Conservation (phyloP, 2,797 vertebrate genomes). For the Cryptoprocta ferox region DNA sequence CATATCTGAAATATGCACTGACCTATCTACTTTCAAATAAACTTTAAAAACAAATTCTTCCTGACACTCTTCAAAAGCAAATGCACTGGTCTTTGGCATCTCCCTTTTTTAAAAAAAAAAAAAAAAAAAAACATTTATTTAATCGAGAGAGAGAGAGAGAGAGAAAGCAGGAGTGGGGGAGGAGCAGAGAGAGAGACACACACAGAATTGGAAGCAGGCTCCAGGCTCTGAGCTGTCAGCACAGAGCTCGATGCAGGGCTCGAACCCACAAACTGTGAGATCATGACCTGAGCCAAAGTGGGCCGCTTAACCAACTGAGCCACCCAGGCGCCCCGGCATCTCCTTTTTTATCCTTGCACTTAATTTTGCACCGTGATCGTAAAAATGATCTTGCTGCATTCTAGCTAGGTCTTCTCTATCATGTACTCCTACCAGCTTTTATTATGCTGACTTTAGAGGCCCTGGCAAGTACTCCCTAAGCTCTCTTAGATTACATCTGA, state of each 20-base stretch:
- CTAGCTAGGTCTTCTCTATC: background rate
- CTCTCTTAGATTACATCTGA: background rate
- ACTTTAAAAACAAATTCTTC: slow-evolving; percentile 40
- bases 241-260: no score
- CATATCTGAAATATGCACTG: background rate
- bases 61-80: slow-evolving; percentile 17
- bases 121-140: no score
- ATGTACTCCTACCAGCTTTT: background rate
- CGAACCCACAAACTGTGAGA: no score
- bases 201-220: no score
- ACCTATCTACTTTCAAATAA: background rate
- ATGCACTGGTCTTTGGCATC: background rate
- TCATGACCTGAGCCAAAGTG: no score
- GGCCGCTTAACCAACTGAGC: no score
- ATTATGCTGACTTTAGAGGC: background rate
- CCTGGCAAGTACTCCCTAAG: background rate
- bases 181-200: no score
- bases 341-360: background rate
- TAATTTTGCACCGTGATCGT: background rate
- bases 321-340: no score
- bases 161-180: no score
- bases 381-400: background rate
- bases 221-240: no score
- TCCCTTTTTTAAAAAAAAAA: no score
- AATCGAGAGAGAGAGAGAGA: no score